These are phyloP conservation scores for Nipponacmea schrenckii DNA, from an alignment of 2,888 invertebrate genomes.

Conservation along the genomic window DNA sequence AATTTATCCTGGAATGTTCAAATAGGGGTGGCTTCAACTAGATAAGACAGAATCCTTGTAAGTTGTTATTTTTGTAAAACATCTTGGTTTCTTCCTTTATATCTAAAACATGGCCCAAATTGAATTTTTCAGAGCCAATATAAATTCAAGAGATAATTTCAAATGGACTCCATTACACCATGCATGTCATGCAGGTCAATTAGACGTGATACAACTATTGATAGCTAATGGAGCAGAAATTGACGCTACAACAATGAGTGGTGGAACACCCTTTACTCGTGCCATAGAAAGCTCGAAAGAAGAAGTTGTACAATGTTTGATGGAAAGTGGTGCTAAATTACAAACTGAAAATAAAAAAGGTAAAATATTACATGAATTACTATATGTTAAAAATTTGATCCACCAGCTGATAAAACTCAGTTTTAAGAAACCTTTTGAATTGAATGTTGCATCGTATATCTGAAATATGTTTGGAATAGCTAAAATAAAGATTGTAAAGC, in stretches of 20 bases:
- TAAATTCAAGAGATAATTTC: constrained; percentile 67
- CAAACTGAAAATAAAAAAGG: constrained; percentile 66
- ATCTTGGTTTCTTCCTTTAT: too few relatives aligned
- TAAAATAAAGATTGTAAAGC: too few relatives aligned
- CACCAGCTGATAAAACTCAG: too few relatives aligned
- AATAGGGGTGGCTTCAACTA: too few relatives aligned
- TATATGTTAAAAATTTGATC: background rate
- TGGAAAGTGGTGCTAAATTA: constrained; percentile 63
- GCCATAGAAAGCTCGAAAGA: constrained; percentile 67
- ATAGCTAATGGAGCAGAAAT: constrained; percentile 64
- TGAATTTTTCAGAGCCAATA: constrained; percentile 54
- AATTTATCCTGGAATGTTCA: too few relatives aligned
- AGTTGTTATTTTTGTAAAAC: too few relatives aligned
- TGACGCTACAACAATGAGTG: constrained; percentile 64
- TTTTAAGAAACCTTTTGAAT: too few relatives aligned
- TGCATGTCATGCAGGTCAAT: constrained; percentile 66
- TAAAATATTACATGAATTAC: constrained; percentile 26
- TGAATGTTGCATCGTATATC: too few relatives aligned
- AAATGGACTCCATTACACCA: constrained; percentile 69
- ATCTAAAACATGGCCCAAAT: too few relatives aligned
- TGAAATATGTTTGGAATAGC: too few relatives aligned
- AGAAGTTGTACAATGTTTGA: constrained; percentile 62
- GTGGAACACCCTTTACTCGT: constrained; percentile 66
- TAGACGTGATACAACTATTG: constrained; percentile 64
- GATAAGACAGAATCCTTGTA: too few relatives aligned